Evolutionary conservation across 2,113 vertebrate genomes (phyloP).

Genomic region (Aix galericulata): DNA sequence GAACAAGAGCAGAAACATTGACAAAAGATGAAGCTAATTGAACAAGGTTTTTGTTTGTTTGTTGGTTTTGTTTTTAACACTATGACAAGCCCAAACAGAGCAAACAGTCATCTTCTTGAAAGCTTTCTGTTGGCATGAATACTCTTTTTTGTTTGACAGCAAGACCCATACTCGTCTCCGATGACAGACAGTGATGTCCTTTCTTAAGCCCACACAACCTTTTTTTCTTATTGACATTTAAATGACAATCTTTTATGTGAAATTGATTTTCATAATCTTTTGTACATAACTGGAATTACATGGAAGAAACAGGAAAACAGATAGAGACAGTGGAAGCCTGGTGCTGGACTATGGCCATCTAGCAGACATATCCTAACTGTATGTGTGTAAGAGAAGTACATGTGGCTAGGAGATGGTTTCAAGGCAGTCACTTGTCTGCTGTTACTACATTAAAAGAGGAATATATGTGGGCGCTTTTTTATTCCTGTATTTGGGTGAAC

Average conservation of each 20-base stretch:
- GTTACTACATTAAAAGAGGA: neutral
- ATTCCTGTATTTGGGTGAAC: neutral
- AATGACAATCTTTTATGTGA: neutral
- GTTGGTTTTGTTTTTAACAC: neutral
- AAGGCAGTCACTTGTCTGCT: neutral
- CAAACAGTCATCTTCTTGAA: neutral
- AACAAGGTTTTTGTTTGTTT: neutral
- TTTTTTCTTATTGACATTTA: neutral
- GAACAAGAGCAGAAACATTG: neutral
- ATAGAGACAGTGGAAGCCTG: neutral
- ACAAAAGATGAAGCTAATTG: neutral
- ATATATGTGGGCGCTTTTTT: neutral
- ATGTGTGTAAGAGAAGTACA: fast-evolving
- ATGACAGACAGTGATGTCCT: neutral
- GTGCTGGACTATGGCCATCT: neutral
- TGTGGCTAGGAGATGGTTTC: neutral
- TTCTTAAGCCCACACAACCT: neutral
- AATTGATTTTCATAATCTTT: neutral
- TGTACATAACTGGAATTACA: neutral
- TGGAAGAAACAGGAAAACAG: neutral
- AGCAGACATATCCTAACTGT: neutral
- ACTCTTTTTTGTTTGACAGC: neutral
- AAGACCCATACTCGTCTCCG: neutral
- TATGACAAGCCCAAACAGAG: neutral
- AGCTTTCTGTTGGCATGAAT: neutral